phyloP scores from a whole-genome alignment of 2,113 vertebrate species.

The Ageneiosus marmoratus region DNA sequence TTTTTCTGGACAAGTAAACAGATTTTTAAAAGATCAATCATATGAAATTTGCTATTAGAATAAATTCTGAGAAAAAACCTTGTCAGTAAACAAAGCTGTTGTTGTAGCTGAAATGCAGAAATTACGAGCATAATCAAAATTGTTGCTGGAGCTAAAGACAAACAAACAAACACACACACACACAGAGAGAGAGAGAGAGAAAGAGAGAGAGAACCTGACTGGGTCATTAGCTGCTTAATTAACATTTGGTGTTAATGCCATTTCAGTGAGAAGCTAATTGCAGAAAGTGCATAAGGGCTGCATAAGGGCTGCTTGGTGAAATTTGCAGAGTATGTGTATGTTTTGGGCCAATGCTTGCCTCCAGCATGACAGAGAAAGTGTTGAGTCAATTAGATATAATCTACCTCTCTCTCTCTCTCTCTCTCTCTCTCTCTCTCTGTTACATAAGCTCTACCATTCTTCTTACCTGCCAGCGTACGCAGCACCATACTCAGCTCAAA shows the following conservation, averaged over 20 bases:
- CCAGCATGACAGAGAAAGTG: background rate
- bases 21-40: background rate
- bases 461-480: background rate
- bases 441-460: background rate
- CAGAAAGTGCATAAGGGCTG: slow-evolving; percentile 7
- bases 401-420: background rate
- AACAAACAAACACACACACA: background rate
- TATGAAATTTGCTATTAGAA: background rate
- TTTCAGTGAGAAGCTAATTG: slow-evolving; percentile 36
- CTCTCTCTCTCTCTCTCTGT: background rate
- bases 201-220: too few species aligned
- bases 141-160: slow-evolving; percentile 3
- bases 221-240: slow-evolving; percentile 24
- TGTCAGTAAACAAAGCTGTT: background rate
- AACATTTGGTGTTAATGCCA: slow-evolving; percentile 29
- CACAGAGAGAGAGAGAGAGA: too few species aligned
- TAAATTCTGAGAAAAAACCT: background rate
- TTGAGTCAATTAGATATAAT: slow-evolving; percentile 22
- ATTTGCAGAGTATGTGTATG: background rate
- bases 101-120: slow-evolving; percentile 12
- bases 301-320: slow-evolving; percentile 1
- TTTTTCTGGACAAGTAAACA: background rate
- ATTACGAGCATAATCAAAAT: slow-evolving; percentile 8
- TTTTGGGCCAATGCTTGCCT: background rate
- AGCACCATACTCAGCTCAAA: background rate